Percentiles rank a stretch among this genome's conserved stretches.
Evolutionary conservation across 2,113 vertebrate genomes (phyloP).

Genomic region (Hippocampus barbouri): DNA sequence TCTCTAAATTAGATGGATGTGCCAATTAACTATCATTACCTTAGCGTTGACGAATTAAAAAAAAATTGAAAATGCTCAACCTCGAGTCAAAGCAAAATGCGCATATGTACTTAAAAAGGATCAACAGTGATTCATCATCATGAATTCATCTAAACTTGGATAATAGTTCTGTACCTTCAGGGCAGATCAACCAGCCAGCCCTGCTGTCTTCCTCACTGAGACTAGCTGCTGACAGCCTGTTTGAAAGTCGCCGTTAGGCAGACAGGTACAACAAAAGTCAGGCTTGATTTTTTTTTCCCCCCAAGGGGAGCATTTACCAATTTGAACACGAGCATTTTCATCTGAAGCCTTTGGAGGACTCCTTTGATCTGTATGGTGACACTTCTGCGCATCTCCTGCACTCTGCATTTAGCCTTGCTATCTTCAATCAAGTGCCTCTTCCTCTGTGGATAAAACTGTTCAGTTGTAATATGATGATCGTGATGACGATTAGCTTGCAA

Average conservation of each 20-base stretch:
- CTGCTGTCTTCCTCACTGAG: slow-evolving; percentile 1
- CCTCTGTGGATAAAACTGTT: slow-evolving; percentile 7
- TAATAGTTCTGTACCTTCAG: background rate
- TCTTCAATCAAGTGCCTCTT: slow-evolving; percentile 5
- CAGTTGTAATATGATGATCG: slow-evolving; percentile 9
- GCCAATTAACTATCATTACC: no score
- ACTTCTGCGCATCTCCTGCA: slow-evolving; percentile 6
- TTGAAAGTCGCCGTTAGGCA: slow-evolving; percentile 42
- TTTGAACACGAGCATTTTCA: slow-evolving; percentile 39
- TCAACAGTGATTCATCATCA: background rate
- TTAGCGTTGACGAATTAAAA: no score
- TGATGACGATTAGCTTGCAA: slow-evolving; percentile 22
- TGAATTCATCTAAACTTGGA: background rate
- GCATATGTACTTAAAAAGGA: background rate
- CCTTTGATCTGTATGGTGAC: slow-evolving; percentile 20
- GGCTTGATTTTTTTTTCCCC: slow-evolving; percentile 12
- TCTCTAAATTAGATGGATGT: no score
- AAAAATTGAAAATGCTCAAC: no score
- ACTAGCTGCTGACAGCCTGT: slow-evolving; percentile 19
- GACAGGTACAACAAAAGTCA: slow-evolving; percentile 39
- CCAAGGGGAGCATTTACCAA: slow-evolving; percentile 32
- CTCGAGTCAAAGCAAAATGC: no score
- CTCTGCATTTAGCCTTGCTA: slow-evolving; percentile 6
- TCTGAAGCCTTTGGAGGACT: slow-evolving; percentile 26
- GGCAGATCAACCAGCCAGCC: background rate